Evolutionary conservation across 1,140 invertebrate genomes (phyloP), one percentile per base, ranked within the genome.

Genomic region (Tetragnatha versicolor): DNA sequence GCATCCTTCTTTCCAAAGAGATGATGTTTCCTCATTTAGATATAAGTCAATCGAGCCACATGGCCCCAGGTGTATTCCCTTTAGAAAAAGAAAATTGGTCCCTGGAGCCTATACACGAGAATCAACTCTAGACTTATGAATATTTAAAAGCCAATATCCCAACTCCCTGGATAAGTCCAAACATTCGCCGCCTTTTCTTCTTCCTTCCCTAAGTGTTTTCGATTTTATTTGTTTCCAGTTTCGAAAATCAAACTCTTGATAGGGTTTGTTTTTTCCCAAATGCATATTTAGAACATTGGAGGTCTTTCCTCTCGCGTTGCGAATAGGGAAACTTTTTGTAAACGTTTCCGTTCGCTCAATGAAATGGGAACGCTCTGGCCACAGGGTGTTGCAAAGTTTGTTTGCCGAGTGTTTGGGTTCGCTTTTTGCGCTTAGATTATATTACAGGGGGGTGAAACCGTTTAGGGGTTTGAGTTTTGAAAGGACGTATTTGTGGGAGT

Each of bases 181-280:
- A 58, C 51, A 72, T 58, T 72, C 33, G 55, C 14, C n/a, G 7
- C 47, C 6, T 25, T 72, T 39, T 58, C 49, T 72, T 72, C 49
- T 58, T 51, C 37, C 17, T 51, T 58, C 20, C 58, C 33, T 53
- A 42, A 72, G 68, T 72, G 51, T 58, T 72, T 58, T 6, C 27
- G 68, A 53, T 72, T 72, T 72, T 53, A 51, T 58, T 53, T 53
- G 51, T 58, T 72, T 53, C 39, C 37, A 31, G 68, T 42, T 72
- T 72, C 35, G 29, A 72, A 72, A 72, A 72, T 72, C 68, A 72
- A 72, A 72, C 51, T 72, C 68, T 72, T 72, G 68, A 72, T 53
- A 53, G 51, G 58, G 49, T 72, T 72, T 55, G 51, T 49, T 47
- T 58, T 47, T n/a, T n/a, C n/a, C n/a, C n/a, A n/a, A n/a, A n/a